Evolutionary conservation across 2,113 vertebrate species (phyloP), one percentile per base, ranked within the genome.

Genomic region (Rana temporaria): DNA sequence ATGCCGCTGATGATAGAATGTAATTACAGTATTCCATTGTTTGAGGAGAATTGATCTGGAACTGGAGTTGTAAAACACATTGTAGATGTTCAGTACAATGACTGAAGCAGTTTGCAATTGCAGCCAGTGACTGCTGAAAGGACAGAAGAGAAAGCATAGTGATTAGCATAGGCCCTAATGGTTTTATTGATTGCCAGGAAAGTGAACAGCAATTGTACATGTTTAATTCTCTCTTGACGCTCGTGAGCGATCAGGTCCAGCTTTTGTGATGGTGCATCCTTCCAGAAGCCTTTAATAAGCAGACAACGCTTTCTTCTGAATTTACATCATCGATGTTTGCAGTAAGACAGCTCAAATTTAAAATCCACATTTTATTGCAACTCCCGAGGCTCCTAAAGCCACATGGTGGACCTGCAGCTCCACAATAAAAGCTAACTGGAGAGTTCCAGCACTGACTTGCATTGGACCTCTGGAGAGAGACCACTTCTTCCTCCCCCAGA

Each of bases 111-210:
- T 70, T 69, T 70, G n/a, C 55, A 60, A 70, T 80, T 80, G 34
- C 32, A 70, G 65, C 16, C 67, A 30, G 32, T 70, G 66, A 80
- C 55, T 80, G 55, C 19, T 80, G 65, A 80, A 68, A 70, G 78
- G 56, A 79, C 20, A 19, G 30, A 5, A 68, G 30, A 60, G 38
- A 78, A 26, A 60, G 65, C 16, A 12, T 59, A 15, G 53, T 62
- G 30, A 80, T 69, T 69, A 80, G 56, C 78, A 70, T 80, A 69
- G 34, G 32, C 32, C 55, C 59, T 80, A 70, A 70, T 64, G 62
- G 66, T 70, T 59, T 57, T 70, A 80, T 80, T 70, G 78, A 70
- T 80, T 80, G 56, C 60, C 52, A 42, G 55, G 70, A 69, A 60
- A 48, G 55, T 26, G 11, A 42, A 60, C 65, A 60, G 53, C 24